Base-by-base conservation (phyloP, 2,888 invertebrate species). In the Nomada ruficornis region DNA sequence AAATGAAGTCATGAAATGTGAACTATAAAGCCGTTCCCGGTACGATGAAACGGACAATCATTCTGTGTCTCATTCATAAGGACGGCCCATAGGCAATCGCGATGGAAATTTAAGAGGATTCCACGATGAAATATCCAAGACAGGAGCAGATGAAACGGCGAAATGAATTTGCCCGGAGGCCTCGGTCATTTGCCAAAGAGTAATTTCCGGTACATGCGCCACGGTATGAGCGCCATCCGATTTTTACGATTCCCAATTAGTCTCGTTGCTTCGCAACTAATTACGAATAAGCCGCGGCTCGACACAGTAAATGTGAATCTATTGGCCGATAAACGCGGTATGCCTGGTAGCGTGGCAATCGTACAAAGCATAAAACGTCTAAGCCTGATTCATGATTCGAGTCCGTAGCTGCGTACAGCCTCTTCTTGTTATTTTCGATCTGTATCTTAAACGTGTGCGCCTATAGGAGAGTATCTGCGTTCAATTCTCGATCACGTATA, bases 221-320 rank as follows among this genome's bases (percentile, higher is more conserved):
- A 7, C 36, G 23, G 62, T 52, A 44, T 7, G 29, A 60, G 11
- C 62, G 65, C 62, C 67, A 67, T 67, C 15, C 18, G 50, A 70
- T 71, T 80, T 73, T 78, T 82, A 80, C 74, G 80, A 82, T 82
- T 80, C 57, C 65, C 73, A 81, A 81, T 81, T 78, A 81, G 71
- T 71, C 80, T 67, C 75, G 71, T 80, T 80, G 71, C 65, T 64
- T 65, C 26, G 54, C 64, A 60, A 77, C 70, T 83, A 83, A 83
- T 83, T 81, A 72, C 77, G 70, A 73, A 73, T 77, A 73, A 70
- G 77, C 65, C 57, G 73, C 9, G 36, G 10, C 72, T 26, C 29
- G 70, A 63, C 54, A 36, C 67, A 26, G 68, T 29, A 68, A 76
- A 71, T 62, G 82, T 64, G 76, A 73, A 81, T 76, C 81, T 81